Evolutionary conservation across 2,113 vertebrate species (phyloP), one percentile per base, ranked within the genome.

Genomic region (Nanorana parkeri): DNA sequence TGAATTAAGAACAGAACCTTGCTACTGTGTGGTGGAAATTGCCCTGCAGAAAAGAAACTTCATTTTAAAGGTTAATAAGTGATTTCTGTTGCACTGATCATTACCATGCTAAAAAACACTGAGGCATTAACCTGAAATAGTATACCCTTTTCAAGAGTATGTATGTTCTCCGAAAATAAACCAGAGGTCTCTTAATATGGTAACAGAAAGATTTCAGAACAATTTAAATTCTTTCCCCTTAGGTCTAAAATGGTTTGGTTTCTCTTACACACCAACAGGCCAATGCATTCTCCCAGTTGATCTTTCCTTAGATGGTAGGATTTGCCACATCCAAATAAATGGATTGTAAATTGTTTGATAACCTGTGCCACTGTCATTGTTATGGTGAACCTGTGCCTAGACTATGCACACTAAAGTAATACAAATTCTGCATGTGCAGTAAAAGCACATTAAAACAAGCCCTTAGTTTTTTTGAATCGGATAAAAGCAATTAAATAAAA

Each of bases 101-200:
- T 55, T 72, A 72, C 21, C 51, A 55, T 26, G 15, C 36, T 55
- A 19, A 28, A 19, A 28, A 72, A 28, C 21, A 26, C 3, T 54
- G 68, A 55, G 68, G 19, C 51, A 72, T 54, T 72, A 26, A 19
- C 26, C 13, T 55, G 51, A 19, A 58, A 73, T 32, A 19, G 23
- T 56, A 26, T 29, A 16, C 26, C 24, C 17, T n/a, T 32, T 73
- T 21, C 19, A 20, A 32, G 17, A 32, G 8, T 51, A 56, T 72
- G 28, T 72, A 29, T 29, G 11, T 73, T 21, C 71, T 58, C 17
- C n/a, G 16, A 72, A 20, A 72, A 72, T 52, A 72, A 56, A 17
- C 11, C 13, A 15, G 10, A 47, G 41, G 13, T 47, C 41, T 47
- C 41, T 32, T 32, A 47, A 15, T 11, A 47, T 47, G 41, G 8